phyloP scores from a whole-genome alignment of 1,140 invertebrate species.

The Philotrypesis tridentata region DNA sequence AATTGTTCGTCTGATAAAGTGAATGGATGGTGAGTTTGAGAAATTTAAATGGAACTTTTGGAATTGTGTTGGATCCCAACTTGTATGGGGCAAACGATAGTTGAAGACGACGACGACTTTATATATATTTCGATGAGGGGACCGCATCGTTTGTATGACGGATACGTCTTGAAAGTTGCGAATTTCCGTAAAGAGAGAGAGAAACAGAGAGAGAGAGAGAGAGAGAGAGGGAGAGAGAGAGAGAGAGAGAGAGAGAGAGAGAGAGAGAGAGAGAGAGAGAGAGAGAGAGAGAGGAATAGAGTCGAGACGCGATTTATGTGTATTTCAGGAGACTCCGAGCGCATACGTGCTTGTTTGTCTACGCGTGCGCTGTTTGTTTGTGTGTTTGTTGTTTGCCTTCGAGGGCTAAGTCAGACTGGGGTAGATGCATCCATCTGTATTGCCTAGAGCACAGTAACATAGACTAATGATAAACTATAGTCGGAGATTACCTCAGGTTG shows the following conservation, averaged over 20 bases:
- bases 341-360: background rate
- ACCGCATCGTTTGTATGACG: background rate
- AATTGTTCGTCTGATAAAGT: background rate
- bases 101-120: background rate
- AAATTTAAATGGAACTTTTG: background rate
- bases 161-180: slow-evolving; percentile 44
- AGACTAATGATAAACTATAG: slow-evolving; percentile 41
- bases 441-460: background rate
- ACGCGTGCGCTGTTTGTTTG: slow-evolving; percentile 20
- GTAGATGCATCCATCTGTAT: background rate
- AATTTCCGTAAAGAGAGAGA: slow-evolving; percentile 18
- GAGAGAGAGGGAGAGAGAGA: too few species aligned
- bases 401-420: background rate
- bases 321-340: slow-evolving; percentile 2
- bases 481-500: background rate
- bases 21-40: background rate
- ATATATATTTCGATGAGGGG: slow-evolving; percentile 10
- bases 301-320: slow-evolving; percentile 41
- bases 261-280: too few species aligned
- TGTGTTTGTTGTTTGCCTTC: slow-evolving; percentile 27
- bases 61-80: background rate
- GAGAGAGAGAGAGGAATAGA: too few species aligned
- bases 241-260: too few species aligned
- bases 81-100: background rate
- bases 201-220: too few species aligned